phyloP scores from a whole-genome alignment of 2,888 invertebrate genomes.

The Eupelmus urozonus region DNA sequence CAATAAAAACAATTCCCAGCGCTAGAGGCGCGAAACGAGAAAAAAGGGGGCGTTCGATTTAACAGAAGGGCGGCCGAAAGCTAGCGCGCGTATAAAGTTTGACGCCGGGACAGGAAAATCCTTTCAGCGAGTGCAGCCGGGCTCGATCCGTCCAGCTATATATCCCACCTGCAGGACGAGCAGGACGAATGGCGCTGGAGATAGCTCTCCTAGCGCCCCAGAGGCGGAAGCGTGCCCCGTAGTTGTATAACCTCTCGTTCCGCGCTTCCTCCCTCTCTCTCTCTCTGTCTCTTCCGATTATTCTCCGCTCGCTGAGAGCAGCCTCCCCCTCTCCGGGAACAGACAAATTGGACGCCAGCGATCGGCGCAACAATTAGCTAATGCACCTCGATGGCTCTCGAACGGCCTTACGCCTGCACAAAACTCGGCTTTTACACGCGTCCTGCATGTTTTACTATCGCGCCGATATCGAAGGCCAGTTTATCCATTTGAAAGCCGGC shows the following conservation, averaged over 20 bases:
- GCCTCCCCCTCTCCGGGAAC: constrained; percentile 34
- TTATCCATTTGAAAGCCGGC: no score
- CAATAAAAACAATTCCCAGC: constrained; percentile 27
- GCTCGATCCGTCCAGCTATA: neutral
- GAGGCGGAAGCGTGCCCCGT: constrained; percentile 43
- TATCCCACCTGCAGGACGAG: neutral
- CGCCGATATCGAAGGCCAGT: no score
- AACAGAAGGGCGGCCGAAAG: constrained; percentile 8
- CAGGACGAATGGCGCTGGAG: neutral
- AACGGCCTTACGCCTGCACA: neutral
- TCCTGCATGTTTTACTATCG: neutral
- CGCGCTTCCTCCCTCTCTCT: neutral
- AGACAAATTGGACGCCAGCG: constrained; percentile 63
- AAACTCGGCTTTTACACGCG: neutral
- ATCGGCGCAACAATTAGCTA: constrained; percentile 73
- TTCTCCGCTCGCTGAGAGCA: neutral
- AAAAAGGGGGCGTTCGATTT: constrained; percentile 15
- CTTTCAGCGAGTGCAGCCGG: constrained; percentile 52
- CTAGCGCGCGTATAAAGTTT: constrained; percentile 17
- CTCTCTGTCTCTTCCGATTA: constrained; percentile 17
- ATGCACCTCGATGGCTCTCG: constrained; percentile 65
- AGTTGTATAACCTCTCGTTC: neutral
- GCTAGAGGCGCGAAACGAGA: neutral
- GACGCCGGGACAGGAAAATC: constrained; percentile 42
- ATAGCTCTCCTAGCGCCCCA: neutral